A percentile compares a stretch with the other conserved stretches of the same genome.
These are phyloP conservation scores for Bradypodion pumilum DNA, from an alignment of 2,797 vertebrate species.

Conservation along the genomic window DNA sequence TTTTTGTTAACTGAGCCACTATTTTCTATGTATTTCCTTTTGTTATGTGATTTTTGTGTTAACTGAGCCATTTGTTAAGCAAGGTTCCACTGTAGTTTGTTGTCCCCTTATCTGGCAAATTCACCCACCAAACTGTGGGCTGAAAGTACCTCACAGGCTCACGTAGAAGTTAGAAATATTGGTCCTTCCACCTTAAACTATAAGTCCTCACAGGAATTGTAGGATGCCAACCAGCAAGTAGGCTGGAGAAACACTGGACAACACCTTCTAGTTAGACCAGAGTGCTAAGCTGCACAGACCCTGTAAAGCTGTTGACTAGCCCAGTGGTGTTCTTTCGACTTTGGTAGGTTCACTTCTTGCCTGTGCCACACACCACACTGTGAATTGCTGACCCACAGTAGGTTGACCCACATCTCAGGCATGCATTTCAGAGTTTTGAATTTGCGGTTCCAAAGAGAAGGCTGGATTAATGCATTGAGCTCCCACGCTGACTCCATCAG, in stretches of 20 bases:
- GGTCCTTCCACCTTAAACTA: too few relatives aligned
- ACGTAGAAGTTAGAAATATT: neutral
- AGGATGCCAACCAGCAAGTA: neutral
- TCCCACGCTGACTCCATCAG: constrained; percentile 72
- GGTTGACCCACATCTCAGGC: constrained; percentile 26
- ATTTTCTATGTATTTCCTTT: too few relatives aligned
- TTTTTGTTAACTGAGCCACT: too few relatives aligned
- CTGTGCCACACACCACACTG: constrained; percentile 20
- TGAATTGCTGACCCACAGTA: constrained; percentile 27
- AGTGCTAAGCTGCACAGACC: too few relatives aligned
- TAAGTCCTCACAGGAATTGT: neutral
- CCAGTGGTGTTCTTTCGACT: neutral
- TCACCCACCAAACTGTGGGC: too few relatives aligned
- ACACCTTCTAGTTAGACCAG: neutral
- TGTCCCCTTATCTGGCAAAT: too few relatives aligned
- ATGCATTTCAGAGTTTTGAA: constrained; percentile 62
- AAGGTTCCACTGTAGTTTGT: too few relatives aligned
- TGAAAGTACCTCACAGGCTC: too few relatives aligned
- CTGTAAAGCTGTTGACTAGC: neutral
- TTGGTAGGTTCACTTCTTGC: constrained; percentile 14
- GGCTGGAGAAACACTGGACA: neutral
- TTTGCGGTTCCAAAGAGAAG: constrained; percentile 63
- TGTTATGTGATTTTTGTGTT: too few relatives aligned
- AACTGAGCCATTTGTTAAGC: too few relatives aligned
- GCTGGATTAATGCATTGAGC: constrained; percentile 64